Evolutionary conservation across 2,113 vertebrate species (phyloP), one percentile per base, ranked within the genome.

Genomic region (Oryzias woworae): DNA sequence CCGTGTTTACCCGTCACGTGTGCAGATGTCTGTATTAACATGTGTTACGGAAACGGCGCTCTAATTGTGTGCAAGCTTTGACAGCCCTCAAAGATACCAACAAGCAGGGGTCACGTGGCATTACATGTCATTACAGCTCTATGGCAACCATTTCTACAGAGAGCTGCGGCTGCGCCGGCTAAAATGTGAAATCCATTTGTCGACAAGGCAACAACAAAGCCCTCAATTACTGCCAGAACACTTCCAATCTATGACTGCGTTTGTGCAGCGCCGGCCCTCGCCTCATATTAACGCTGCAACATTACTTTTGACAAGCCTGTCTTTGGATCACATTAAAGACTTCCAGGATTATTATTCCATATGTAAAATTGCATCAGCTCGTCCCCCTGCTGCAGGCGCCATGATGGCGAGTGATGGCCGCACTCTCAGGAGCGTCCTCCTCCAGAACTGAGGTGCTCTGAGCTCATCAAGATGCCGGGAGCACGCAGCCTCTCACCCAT

Each of bases 341-440:
- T 87, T 86, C 84, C 84, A 67, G 74, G 82, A 89, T 85, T 85
- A 86, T 89, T 85, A 81, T 87, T 84, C 82, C 85, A 76, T 70
- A 85, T 84, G 84, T 81, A 76, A 76, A 85, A 86, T 86, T 81
- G 77, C 81, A 87, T 84, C 74, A 81, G 80, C 66, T 55, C 10
- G 67, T 78, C 83, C 79, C 75, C 53, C 10, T 71, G 73, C 73
- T 61, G 80, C 75, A 6, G 66, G 14, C 47, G 62, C 71, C 51
- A 20, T 20, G 20, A 20, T 20, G 20, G 20, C 20, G 20, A 20
- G 31, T 80, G 79, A 84, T 84, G 72, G 41, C 67, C 23, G 54
- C 71, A 24, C 60, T 71, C 81, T 89, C 87, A 41, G 77, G 80
- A 89, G 84, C 81, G 59, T 85, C 81, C 79, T 76, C 76, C 64